Conservation (phyloP, 2,113 vertebrate species). For the Protobothrops flavoviridis region DNA sequence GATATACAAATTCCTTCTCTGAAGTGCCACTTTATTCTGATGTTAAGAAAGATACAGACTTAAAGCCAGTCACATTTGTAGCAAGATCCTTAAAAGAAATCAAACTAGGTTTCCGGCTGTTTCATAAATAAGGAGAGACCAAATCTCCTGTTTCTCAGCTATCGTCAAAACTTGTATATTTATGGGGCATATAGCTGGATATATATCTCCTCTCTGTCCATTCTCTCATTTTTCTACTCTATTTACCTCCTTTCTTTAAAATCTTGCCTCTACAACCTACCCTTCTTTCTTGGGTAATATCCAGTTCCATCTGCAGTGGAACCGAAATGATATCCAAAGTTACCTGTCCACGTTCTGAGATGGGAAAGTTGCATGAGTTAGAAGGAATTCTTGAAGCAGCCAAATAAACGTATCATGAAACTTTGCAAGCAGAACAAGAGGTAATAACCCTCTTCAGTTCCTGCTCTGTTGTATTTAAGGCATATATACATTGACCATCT, state of each 20-base stretch:
- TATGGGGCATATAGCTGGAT: background rate
- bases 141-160: background rate
- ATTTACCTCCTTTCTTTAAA: background rate
- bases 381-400: background rate
- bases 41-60: background rate
- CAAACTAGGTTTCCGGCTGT: background rate
- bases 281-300: background rate
- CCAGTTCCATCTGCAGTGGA: background rate
- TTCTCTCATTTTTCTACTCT: background rate
- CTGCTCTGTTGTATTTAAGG: background rate
- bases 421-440: background rate
- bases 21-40: slow-evolving; percentile 10
- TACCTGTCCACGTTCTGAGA: background rate
- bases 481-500: background rate
- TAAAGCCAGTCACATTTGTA: background rate
- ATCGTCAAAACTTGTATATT: background rate
- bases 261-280: background rate
- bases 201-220: background rate
- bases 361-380: background rate
- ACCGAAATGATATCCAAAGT: background rate
- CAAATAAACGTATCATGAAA: background rate
- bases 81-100: background rate
- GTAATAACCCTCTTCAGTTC: background rate
- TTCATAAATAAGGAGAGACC: background rate
- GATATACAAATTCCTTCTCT: background rate